Base-by-base conservation (phyloP, 2,888 invertebrate genomes). In the Peribatodes rhomboidaria region DNA sequence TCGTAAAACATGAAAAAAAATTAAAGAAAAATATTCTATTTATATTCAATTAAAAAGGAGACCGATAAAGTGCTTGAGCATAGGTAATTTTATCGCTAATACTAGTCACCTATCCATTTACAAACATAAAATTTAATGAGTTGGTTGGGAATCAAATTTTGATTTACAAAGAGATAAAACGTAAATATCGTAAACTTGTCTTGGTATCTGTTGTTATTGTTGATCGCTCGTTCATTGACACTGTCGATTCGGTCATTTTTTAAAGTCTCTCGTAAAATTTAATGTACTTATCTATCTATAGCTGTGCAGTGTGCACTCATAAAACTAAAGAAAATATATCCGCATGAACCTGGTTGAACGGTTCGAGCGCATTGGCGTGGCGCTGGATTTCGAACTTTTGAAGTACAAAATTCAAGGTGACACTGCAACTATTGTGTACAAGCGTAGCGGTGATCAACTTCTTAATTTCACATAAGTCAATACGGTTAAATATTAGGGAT, bases 141-240 rank as follows among this genome's bases (percentile, higher is more conserved):
- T 35, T 6, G 27, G 6, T 55, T 11, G 46, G 0, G 16, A 11
- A 42, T 41, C 44, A 44, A 53, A 16, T 42, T 35, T 22, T 33
- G 50, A 50, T 50, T 57, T 50, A 55, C 35, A 44, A 37, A 46
- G 16, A 57, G 39, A 54, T 49, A 33, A 59, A 46, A 47, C 20
- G 20, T 53, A 20, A 53, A 37, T 41, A 14, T 52, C 65, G 63
- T 79, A 72, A 76, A 76, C 60, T 60, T 47, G 60, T 68, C 18
- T 54, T 67, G 42, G 55, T 59, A 61, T 61, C 14, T 62, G 71
- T 74, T 72, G 2, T 6, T 71, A 60, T 61, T 74, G 70, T 68
- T 70, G 54, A 67, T 47, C 14, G 22, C 68, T 61, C 61, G 54
- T 54, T 71, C 58, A 62, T 55, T 57, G 47, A 37, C 53, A 59